Conservation (phyloP, 2,888 invertebrate genomes). For the Clivina fossor region DNA sequence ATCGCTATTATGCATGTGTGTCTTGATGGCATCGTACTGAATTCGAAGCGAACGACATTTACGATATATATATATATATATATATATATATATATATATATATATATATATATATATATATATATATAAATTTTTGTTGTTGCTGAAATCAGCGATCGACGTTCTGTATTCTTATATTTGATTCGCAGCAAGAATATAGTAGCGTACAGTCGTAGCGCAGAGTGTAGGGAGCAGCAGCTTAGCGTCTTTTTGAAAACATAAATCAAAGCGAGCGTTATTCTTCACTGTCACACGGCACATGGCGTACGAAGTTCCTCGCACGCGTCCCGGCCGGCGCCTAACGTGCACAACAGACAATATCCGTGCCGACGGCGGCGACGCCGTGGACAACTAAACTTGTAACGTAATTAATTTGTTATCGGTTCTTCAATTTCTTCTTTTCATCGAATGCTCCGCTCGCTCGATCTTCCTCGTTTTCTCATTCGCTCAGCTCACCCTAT, state of each 20-base stretch:
- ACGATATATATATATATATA: too few relatives aligned
- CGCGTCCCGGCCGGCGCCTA: slow-evolving; percentile 1
- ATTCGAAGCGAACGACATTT: too few relatives aligned
- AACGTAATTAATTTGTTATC: slow-evolving; percentile 30
- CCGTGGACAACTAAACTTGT: slow-evolving; percentile 21
- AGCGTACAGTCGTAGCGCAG: too few relatives aligned
- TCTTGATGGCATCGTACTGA: too few relatives aligned
- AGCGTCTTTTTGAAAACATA: slow-evolving; percentile 21
- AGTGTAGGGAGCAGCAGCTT: too few relatives aligned
- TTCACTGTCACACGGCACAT: slow-evolving; percentile 20
- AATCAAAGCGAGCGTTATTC: slow-evolving; percentile 28
- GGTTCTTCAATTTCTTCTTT: slow-evolving; percentile 23
- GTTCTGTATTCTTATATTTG: slow-evolving; percentile 11
- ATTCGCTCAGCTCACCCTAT: too few relatives aligned
- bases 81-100: too few relatives aligned
- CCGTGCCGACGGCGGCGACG: neutral
- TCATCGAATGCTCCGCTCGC: slow-evolving; percentile 18
- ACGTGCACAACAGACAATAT: too few relatives aligned
- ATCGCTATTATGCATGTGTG: too few relatives aligned
- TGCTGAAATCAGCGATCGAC: neutral
- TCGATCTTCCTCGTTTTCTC: too few relatives aligned
- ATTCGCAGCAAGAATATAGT: slow-evolving; percentile 17
- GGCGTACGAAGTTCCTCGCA: neutral
- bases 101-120: slow-evolving; percentile 2
- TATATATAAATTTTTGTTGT: too few relatives aligned